These are phyloP conservation scores for Seladonia tumulorum DNA, from an alignment of 2,888 invertebrate genomes.

Conservation along the genomic window DNA sequence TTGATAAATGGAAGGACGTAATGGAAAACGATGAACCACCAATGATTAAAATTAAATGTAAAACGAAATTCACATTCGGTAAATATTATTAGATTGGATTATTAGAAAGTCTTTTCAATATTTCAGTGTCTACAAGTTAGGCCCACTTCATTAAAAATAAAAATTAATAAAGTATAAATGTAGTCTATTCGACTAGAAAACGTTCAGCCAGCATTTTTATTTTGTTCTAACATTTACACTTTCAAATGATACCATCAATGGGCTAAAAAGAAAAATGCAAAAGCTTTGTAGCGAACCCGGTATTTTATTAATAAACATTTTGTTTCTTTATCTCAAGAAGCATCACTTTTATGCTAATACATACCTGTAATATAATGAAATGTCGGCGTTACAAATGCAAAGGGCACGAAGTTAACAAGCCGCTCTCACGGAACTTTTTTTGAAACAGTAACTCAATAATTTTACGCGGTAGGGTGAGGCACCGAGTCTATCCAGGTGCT, in stretches of 20 bases:
- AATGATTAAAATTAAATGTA: not conserved
- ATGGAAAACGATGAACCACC: not conserved
- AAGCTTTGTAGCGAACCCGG: not conserved
- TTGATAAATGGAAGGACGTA: not conserved
- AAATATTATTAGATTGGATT: not conserved
- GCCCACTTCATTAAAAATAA: not conserved
- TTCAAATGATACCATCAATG: too few relatives aligned
- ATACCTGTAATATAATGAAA: not conserved
- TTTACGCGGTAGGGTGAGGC: not conserved
- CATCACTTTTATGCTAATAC: not conserved
- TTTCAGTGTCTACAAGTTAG: not conserved
- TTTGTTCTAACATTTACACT: not conserved
- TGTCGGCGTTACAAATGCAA: not conserved
- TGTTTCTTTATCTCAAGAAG: not conserved
- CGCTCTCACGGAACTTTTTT: not conserved
- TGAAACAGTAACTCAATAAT: not conserved
- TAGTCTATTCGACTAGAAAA: not conserved
- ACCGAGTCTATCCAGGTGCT: not conserved
- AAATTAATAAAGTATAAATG: not conserved
- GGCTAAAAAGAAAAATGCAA: not conserved
- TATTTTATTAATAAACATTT: not conserved
- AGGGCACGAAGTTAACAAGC: not conserved
- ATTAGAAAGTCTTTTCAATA: not conserved
- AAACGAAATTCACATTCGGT: not conserved
- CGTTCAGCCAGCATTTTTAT: not conserved